phyloP scores from a whole-genome alignment of 2,888 invertebrate species.

The Ptycholaimellus sp. region DNA sequence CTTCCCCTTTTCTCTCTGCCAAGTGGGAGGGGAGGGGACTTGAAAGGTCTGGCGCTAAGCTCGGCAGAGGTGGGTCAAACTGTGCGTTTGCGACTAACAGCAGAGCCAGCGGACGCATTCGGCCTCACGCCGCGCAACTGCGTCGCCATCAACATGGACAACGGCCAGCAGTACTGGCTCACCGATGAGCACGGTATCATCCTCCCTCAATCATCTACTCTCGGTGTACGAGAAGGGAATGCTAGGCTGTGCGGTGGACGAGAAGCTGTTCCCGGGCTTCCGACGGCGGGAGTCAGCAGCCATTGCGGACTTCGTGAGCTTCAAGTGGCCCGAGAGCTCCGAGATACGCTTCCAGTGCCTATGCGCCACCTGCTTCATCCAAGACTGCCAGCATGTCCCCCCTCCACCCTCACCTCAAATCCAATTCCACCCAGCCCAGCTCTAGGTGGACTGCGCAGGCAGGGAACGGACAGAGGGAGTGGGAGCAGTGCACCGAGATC shows the following conservation, averaged over 20 bases:
- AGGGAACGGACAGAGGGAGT: too few relatives aligned
- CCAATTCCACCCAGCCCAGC: too few relatives aligned
- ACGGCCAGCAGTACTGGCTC: conserved; percentile 19
- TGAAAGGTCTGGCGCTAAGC: background rate
- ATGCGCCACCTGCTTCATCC: conserved; percentile 17
- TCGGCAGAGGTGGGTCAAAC: background rate
- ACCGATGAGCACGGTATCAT: conserved; percentile 12
- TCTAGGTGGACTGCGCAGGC: too few relatives aligned
- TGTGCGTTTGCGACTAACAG: background rate
- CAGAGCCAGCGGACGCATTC: conserved; percentile 11
- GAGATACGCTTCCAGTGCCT: conserved; percentile 25
- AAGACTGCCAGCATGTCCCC: too few relatives aligned
- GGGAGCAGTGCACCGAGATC: too few relatives aligned
- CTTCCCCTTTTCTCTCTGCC: background rate
- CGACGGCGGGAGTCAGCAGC: conserved; percentile 8
- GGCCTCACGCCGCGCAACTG: conserved; percentile 21
- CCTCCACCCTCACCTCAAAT: too few relatives aligned
- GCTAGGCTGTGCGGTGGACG: conserved; percentile 25
- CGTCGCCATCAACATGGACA: conserved; percentile 22
- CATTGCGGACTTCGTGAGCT: conserved; percentile 17
- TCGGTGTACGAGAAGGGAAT: too few relatives aligned
- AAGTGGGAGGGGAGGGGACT: background rate
- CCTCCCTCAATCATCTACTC: background rate
- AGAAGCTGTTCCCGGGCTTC: conserved; percentile 24
- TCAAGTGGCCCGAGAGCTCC: conserved; percentile 25